Conservation (phyloP, 2,888 invertebrate genomes). For the Drosophila vallismaia region DNA sequence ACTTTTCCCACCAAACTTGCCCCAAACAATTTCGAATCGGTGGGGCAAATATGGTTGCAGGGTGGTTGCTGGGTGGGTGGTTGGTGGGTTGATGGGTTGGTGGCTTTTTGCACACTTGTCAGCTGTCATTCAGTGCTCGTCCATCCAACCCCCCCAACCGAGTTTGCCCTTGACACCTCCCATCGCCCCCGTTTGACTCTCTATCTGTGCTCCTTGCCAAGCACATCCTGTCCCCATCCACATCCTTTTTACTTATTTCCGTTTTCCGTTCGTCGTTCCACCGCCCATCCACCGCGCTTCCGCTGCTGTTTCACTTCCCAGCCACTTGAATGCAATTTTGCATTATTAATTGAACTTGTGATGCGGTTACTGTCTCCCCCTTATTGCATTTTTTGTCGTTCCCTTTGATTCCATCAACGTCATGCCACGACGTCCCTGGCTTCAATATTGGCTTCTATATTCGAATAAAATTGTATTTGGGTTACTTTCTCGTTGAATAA, state of each 20-base stretch:
- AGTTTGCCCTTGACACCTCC: conserved; percentile 6
- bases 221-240: background rate
- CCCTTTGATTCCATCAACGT: conserved; percentile 3
- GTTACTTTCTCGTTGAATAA: background rate
- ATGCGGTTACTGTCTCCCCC: conserved; percentile 16
- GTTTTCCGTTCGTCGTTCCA: background rate
- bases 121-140: conserved; percentile 55
- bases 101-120: conserved; percentile 30
- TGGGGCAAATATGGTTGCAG: background rate
- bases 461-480: background rate
- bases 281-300: conserved; percentile 5
- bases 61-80: background rate
- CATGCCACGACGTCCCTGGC: background rate
- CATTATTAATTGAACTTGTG: conserved; percentile 48
- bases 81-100: background rate
- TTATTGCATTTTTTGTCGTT: background rate
- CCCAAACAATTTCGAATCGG: conserved; percentile 9
- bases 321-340: conserved; percentile 43
- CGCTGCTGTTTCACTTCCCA: conserved; percentile 22
- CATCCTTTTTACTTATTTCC: conserved; percentile 3
- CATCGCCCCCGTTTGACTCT: background rate
- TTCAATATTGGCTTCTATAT: background rate
- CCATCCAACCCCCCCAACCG: background rate
- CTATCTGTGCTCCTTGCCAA: background rate
- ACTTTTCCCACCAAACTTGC: conserved; percentile 22